Evolutionary conservation across 2,797 vertebrate species (phyloP), one percentile per base, ranked within the genome.

Genomic region (Lates japonicus): DNA sequence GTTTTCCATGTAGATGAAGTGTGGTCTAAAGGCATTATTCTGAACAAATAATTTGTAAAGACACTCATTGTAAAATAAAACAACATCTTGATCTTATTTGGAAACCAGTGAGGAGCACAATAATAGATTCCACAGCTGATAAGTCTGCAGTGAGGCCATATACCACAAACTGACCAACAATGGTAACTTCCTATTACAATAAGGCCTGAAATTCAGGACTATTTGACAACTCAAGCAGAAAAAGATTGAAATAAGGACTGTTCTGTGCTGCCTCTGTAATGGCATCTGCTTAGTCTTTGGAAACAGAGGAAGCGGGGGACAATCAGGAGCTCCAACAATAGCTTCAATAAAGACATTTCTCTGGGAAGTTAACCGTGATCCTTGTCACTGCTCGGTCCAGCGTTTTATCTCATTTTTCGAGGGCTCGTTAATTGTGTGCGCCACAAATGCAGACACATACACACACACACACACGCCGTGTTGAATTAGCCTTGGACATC

Each of bases 241-340:
- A 72, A 70, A 94, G 92, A 96, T 96, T 92, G 94, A 90, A 83
- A 86, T 96, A 95, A 95, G 94, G 93, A 92, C 90, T 91, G 80
- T 55, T 87, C 70, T 83, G 80, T 87, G 82, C 76, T 66, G 76
- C 67, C 88, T 74, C 90, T 89, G 80, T 94, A 90, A 93, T 94
- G 92, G 93, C 84, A 87, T 94, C 87, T 93, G 92, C 85, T 92
- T 92, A 95, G 83, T 95, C 92, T 88, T 94, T 83, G 95, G 94
- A 96, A 92, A 91, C 85, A 81, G 84, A 87, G 89, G 80, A 86
- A 82, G 86, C 79, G 83, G 79, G 82, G 81, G 72, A 80, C 74
- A 83, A 76, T 79, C 74, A 44, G 74, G 54, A n/a, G 46, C 77
- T 86, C 61, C 35, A 86, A 94, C 92, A 93, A 90, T 83, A 86